Percentiles rank a stretch among this genome's conserved stretches.
These are phyloP conservation scores for Pelobates cultripes DNA, from an alignment of 2,797 vertebrate species.

Conservation along the genomic window DNA sequence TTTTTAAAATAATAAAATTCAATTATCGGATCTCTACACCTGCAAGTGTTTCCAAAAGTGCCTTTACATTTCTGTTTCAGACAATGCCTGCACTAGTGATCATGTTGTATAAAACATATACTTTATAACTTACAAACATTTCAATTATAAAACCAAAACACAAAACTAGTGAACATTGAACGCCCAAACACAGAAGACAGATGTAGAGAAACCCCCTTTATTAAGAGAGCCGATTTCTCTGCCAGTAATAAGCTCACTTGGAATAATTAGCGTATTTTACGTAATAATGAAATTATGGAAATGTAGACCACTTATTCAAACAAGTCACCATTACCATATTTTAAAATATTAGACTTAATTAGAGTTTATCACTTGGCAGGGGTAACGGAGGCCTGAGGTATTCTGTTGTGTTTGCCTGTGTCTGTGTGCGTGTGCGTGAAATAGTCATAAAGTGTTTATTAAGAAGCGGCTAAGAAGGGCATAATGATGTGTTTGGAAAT, in stretches of 20 bases:
- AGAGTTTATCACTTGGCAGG: constrained; percentile 91
- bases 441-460: constrained; percentile 99
- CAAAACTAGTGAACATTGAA: not conserved
- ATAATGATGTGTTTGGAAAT: constrained; percentile 99
- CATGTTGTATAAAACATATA: too few relatives aligned
- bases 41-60: too few relatives aligned
- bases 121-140: too few relatives aligned
- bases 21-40: too few relatives aligned
- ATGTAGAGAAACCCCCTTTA: constrained; percentile 73
- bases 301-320: constrained; percentile 90
- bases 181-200: not conserved
- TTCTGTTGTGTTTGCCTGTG: constrained; percentile 62
- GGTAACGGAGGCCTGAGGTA: constrained; percentile 83
- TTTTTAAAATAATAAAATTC: too few relatives aligned
- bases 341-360: constrained; percentile 99
- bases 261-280: constrained; percentile 99
- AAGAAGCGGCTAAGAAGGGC: constrained; percentile 92
- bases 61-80: too few relatives aligned
- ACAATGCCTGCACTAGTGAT: too few relatives aligned
- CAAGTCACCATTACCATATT: constrained; percentile 93
- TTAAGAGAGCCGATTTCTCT: constrained; percentile 92
- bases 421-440: constrained; percentile 59
- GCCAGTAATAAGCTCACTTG: constrained; percentile 87
- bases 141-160: not conserved
- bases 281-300: constrained; percentile 97